Base-by-base conservation (phyloP, 2,113 vertebrate genomes). In the Triplophysa dalaica region DNA sequence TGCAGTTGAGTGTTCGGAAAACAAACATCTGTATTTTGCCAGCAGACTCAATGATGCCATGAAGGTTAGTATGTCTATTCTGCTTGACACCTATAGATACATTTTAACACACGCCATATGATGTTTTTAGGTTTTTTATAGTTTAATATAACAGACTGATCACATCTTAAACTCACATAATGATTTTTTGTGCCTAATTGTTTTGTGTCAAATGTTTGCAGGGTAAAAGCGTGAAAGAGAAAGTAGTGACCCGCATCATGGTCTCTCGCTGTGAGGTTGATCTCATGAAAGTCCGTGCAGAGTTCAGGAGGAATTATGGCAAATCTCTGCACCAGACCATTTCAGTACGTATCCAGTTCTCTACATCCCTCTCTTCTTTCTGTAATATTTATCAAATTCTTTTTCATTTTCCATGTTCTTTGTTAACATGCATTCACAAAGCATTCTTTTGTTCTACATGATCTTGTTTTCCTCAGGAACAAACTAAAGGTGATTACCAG, bases 401-500 rank as follows among this genome's bases (percentile, higher is more conserved):
- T 33, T 33, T 33, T 6, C 5, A 33, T 67, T 19, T 41, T 17
- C 16, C 33, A 17, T 41, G 33, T 29, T 16, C 12, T 29, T 14
- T 38, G 33, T 38, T 8, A 38, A 38, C 33, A 38, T 38, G 33
- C 33, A 19, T n/a, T 48, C 38, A 75, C n/a, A 16, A 62, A 75
- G 14, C 58, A 50, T 75, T 24, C 24, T 3, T 21, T 22, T 41
- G 4, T 69, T 33, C 33, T 33, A 7, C 10, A 3, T 10, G 21
- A 3, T 70, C 33, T 50, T 83, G 3, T 80, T 79, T 26, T 72
- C 84, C 89, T 77, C 87, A 99, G 98, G 96, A 98, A 90, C 94
- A 97, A 87, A 98, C 96, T 63, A 99, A 98, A 83, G 97, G 96
- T 0, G 98, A 99, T 90, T 99, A 98, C 87, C 96, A 99, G 93